Evolutionary conservation across 2,888 invertebrate genomes (phyloP), one percentile per base, ranked within the genome.

Genomic region (Leptinotarsa haldemani): DNA sequence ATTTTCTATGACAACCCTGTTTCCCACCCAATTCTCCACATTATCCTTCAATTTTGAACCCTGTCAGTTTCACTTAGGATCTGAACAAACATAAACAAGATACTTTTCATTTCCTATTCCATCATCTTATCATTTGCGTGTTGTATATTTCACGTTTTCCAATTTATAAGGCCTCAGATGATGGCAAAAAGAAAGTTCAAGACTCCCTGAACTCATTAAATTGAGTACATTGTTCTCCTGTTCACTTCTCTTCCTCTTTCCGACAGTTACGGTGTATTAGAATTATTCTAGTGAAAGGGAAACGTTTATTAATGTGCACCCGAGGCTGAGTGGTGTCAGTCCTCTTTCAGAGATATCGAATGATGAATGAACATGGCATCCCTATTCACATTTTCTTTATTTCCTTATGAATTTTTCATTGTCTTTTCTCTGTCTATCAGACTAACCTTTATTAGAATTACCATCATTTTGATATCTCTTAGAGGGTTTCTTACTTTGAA

Each of bases 171-270:
- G 47, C 68, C 22, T 46, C 56, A 47, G 48, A 53, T 40, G 68
- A 16, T 22, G 25, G 16, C 70, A 52, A 15, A 70, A 70, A 77
- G 77, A 68, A 64, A 53, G 53, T 64, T 69, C 46, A 70, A 70
- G 75, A 70, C 65, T 70, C 75, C 65, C 69, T 75, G 67, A 72
- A 75, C 75, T 75, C 75, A 72, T 75, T 75, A 75, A 72, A 72
- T 70, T 69, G 71, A 75, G 75, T 75, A 75, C 67, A 72, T 67
- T 72, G 72, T 75, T 72, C 64, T 56, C 75, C 70, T 46, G 22
- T 70, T 70, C 64, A 40, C 67, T 56, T 65, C 69, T 22, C 53
- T 69, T 67, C 67, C 61, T 25, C 18, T 30, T 70, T 70, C 66
- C 47, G 70, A 70, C 66, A 61, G 53, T 63, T 61, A 63, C 56